phyloP scores from a whole-genome alignment of 2,113 vertebrate genomes.

The Motacilla tschutschensis region DNA sequence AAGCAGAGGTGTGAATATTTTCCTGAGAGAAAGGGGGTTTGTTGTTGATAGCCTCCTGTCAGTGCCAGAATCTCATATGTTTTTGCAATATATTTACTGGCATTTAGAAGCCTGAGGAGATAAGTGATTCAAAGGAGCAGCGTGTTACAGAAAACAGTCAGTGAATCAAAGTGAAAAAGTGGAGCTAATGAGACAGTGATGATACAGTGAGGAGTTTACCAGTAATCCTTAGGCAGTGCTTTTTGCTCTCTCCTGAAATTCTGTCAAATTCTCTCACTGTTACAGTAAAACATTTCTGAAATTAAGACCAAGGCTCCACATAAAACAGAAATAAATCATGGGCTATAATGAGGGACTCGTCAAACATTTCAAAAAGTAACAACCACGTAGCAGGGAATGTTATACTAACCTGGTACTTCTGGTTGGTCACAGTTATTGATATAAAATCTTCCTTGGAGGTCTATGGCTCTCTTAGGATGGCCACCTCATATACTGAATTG shows the following conservation, averaged over 20 bases:
- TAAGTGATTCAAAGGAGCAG: background rate
- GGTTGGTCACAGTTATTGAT: slow-evolving; percentile 9
- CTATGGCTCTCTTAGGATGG: slow-evolving; percentile 42
- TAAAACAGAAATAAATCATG: background rate
- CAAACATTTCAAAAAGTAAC: slow-evolving; percentile 7
- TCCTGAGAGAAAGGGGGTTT: background rate
- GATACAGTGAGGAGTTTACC: background rate
- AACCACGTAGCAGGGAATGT: background rate
- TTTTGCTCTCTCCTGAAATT: background rate
- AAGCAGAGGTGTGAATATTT: background rate
- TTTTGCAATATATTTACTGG: background rate
- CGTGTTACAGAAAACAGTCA: background rate
- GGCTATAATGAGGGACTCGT: background rate
- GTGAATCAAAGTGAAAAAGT: background rate
- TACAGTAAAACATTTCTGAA: background rate
- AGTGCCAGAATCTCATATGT: background rate
- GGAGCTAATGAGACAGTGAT: background rate
- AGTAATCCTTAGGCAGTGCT: background rate
- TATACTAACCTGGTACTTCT: slow-evolving; percentile 27
- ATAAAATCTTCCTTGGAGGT: slow-evolving; percentile 62
- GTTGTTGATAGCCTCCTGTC: background rate
- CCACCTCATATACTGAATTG: background rate
- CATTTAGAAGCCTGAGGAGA: background rate
- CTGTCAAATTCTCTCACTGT: background rate
- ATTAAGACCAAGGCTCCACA: background rate